phyloP scores from a whole-genome alignment of 2,113 vertebrate genomes.

The Bujurquina vittata region DNA sequence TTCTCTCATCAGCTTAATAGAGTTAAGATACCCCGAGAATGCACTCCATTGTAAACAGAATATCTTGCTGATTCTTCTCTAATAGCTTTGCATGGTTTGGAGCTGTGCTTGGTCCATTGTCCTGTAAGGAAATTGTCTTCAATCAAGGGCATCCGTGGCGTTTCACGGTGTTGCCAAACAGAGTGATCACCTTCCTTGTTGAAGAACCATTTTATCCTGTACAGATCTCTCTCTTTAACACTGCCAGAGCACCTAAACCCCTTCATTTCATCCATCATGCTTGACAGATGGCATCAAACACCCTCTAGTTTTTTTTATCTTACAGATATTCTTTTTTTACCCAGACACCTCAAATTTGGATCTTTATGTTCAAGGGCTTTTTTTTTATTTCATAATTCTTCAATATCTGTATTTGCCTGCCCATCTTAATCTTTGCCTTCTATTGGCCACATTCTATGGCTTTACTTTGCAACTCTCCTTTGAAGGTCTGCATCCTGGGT shows the following conservation, averaged over 20 bases:
- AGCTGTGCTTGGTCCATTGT: neutral
- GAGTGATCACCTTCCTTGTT: neutral
- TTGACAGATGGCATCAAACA: neutral
- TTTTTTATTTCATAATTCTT: neutral
- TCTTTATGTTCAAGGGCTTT: neutral
- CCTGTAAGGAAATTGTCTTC: neutral
- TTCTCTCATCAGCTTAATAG: neutral
- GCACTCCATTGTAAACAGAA: neutral
- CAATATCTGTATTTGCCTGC: neutral
- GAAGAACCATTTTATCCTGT: neutral
- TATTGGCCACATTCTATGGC: neutral
- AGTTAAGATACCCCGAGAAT: neutral
- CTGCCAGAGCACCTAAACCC: neutral
- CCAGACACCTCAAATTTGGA: neutral
- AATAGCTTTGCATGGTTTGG: neutral
- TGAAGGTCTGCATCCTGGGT: neutral
- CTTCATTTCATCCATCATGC: neutral
- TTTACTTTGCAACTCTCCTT: neutral
- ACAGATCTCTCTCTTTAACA: neutral
- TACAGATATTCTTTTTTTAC: neutral
- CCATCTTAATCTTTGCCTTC: neutral
- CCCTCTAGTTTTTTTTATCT: neutral
- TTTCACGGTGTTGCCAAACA: neutral
- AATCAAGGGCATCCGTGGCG: neutral
- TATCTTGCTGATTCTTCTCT: neutral